Evolutionary conservation across 2,888 invertebrate genomes (phyloP).

Genomic region (Mesorhabditis spiculigera): DNA sequence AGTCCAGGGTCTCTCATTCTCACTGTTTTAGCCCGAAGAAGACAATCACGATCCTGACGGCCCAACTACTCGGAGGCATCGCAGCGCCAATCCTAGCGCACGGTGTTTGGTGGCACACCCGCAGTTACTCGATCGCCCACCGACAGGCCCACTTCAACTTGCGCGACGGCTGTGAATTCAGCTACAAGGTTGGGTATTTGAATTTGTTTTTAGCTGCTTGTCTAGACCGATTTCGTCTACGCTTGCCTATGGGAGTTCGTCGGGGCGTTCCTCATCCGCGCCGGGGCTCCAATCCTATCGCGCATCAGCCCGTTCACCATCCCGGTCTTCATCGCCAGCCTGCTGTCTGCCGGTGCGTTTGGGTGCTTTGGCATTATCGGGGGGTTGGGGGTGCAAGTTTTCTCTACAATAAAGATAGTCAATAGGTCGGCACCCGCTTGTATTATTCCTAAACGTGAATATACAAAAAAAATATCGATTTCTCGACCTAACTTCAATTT

Average conservation of each 20-base stretch:
- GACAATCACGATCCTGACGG: constrained; percentile 35
- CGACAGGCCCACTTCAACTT: constrained; percentile 25
- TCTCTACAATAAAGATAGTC: not conserved
- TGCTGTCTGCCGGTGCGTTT: constrained; percentile 35
- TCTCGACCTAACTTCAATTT: no score
- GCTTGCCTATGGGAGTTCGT: not conserved
- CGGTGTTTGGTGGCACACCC: constrained; percentile 45
- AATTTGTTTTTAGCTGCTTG: no score
- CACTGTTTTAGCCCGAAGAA: constrained; percentile 24
- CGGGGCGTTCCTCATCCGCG: constrained; percentile 1
- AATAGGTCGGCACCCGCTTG: no score
- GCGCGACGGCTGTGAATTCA: constrained; percentile 34
- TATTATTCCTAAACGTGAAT: no score
- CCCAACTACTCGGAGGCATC: constrained; percentile 45
- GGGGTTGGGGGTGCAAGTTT: constrained; percentile 7
- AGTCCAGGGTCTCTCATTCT: no score
- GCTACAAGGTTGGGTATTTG: constrained; percentile 35
- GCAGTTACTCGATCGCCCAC: constrained; percentile 38
- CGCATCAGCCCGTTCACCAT: constrained; percentile 23
- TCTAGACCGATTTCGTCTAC: not conserved
- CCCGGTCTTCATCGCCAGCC: constrained; percentile 25
- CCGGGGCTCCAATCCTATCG: not conserved
- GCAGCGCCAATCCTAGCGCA: constrained; percentile 45
- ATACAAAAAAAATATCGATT: no score
- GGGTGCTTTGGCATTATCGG: not conserved